Conservation (phyloP, 2,113 vertebrate genomes). For the Aramus guarauna region DNA sequence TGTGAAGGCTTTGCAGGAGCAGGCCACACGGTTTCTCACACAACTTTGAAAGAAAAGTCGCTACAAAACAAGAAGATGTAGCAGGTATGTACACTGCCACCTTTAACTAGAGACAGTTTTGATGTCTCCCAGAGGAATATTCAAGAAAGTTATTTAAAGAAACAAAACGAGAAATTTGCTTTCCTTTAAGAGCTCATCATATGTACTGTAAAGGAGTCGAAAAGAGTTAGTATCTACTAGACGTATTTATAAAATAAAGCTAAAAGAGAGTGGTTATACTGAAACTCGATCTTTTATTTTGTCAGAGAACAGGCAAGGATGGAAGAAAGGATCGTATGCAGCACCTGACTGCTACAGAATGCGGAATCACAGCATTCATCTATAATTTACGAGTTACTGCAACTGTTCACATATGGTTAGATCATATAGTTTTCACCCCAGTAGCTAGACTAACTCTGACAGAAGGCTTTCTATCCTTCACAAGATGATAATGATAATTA, state of each 20-base stretch:
- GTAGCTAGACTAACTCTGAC: background rate
- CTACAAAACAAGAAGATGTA: background rate
- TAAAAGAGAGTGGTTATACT: background rate
- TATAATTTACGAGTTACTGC: conserved; percentile 1
- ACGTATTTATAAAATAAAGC: background rate
- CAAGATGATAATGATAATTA: background rate
- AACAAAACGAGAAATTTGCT: background rate
- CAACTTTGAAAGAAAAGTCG: background rate
- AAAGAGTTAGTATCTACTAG: background rate
- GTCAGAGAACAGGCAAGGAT: background rate
- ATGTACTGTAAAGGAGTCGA: background rate
- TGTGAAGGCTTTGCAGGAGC: background rate
- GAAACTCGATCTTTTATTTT: background rate
- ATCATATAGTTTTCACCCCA: background rate
- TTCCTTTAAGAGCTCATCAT: background rate
- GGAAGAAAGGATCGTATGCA: background rate
- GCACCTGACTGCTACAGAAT: conserved; percentile 23
- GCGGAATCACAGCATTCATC: conserved; percentile 25
- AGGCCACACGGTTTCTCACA: background rate
- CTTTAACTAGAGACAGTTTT: background rate
- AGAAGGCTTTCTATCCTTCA: background rate
- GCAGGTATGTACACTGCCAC: background rate
- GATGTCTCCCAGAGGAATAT: background rate
- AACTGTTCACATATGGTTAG: background rate
- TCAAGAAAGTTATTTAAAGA: background rate